A percentile compares a stretch with the other conserved stretches of the same genome.
phyloP scores from a whole-genome alignment of 2,797 vertebrate genomes.

The Xenopus petersii region DNA sequence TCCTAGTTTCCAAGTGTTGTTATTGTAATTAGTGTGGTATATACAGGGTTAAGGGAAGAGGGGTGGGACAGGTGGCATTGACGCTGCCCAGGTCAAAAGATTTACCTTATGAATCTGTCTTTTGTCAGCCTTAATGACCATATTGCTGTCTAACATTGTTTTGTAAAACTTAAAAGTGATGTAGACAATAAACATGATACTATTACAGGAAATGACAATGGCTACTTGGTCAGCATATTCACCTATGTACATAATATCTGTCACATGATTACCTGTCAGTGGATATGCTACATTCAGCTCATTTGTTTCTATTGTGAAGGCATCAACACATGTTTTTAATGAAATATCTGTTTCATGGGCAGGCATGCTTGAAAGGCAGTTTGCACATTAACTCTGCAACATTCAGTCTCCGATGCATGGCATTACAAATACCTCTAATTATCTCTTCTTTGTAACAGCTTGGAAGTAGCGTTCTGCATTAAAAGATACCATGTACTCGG shows the following conservation, averaged over 20 bases:
- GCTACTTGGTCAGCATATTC: background rate
- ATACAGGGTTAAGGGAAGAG: too few species aligned
- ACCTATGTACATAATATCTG: background rate
- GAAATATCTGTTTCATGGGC: slow-evolving; percentile 1
- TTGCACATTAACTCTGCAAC: slow-evolving; percentile 15
- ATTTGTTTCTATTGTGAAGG: slow-evolving; percentile 16
- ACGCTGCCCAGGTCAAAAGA: too few species aligned
- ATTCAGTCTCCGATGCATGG: slow-evolving; percentile 18
- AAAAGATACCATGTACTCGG: slow-evolving; percentile 25
- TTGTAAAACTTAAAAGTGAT: too few species aligned
- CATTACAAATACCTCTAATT: slow-evolving; percentile 43
- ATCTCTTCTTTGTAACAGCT: slow-evolving; percentile 42
- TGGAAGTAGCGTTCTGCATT: slow-evolving; percentile 35
- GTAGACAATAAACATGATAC: too few species aligned
- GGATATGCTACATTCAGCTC: background rate
- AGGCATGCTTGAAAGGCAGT: slow-evolving; percentile 10
- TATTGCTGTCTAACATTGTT: too few species aligned
- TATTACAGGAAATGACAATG: too few species aligned
- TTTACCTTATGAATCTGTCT: too few species aligned
- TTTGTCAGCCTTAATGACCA: too few species aligned
- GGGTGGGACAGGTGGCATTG: too few species aligned
- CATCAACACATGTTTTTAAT: slow-evolving; percentile 11
- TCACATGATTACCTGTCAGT: background rate
- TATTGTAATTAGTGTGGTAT: too few species aligned
- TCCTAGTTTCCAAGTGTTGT: too few species aligned